Base-by-base conservation (phyloP, 1,140 invertebrate genomes). In the Drosophila watanabei region DNA sequence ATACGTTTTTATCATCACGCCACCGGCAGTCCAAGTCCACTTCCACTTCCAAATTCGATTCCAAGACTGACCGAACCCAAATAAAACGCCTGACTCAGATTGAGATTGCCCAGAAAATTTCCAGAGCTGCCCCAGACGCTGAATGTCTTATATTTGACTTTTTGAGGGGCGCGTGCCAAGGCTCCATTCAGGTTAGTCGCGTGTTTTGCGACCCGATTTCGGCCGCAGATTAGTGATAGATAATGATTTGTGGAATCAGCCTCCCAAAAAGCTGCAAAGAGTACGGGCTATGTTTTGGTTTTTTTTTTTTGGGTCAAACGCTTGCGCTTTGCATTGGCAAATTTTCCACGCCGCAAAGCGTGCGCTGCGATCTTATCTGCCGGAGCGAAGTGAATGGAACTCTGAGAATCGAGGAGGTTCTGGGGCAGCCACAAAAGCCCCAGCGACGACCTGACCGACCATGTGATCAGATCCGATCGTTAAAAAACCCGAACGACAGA, bases 381-480 rank as follows among this genome's bases (percentile, higher is more conserved):
- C 37, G 52, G 24, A 73, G 49, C 52, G 9, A 37, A 73, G 80
- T 63, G 80, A 82, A 75, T 75, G 72, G 70, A 75, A 49, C 66
- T 37, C 45, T 37, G 54, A 39, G 35, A 56, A 56, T 39, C 54
- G 35, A 56, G 41, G 41, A 28, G 59, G 37, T 45, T 70, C 65
- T 57, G 68, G 45, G 49, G 46, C 69, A 57, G 69, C 49, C 41
- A 33, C 63, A 32, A 71, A 69, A 43, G 43, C 49, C 37, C 54
- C 69, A 49, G 39, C 54, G 35, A 56, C 54, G 35, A 82, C 61
- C 54, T 60, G 68, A 73, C 70, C 85, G 68, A 73, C 70, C 85
- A 87, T 87, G 84, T 87, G 84, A 87, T 88, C 80, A 51, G 77
- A 80, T 87, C 75, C 49, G 76, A 80, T 80, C 79, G 76, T 43